A percentile compares a stretch with the other conserved stretches of the same genome.
These are phyloP conservation scores for Passerculus sandwichensis DNA, from an alignment of 2,797 vertebrate species.

Conservation along the genomic window DNA sequence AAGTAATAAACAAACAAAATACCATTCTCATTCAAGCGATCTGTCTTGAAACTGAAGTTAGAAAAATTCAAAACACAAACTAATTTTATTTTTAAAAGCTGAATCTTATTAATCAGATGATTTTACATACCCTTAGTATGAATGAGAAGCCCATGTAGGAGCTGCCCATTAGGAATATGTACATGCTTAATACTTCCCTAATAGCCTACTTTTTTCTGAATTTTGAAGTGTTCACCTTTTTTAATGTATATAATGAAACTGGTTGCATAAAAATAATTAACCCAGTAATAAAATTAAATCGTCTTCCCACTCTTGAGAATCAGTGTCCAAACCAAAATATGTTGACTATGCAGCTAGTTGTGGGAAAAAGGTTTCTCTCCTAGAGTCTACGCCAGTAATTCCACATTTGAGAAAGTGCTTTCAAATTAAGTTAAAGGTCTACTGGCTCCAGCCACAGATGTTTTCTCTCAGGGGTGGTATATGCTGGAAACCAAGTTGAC, in stretches of 20 bases:
- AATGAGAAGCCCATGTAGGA: not conserved
- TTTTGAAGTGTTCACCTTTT: not conserved
- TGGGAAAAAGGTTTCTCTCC: slow-evolving; percentile 29
- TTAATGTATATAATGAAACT: not conserved
- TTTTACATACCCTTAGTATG: not conserved
- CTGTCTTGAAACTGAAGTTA: not conserved
- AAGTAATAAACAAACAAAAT: not conserved
- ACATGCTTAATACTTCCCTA: not conserved
- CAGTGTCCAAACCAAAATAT: slow-evolving; percentile 34
- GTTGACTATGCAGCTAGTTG: not conserved
- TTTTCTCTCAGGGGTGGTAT: slow-evolving; percentile 15
- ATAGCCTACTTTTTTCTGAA: not conserved
- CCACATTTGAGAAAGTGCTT: slow-evolving; percentile 21
- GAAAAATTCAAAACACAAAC: not conserved
- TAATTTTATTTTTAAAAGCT: not conserved
- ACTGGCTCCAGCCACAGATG: slow-evolving; percentile 5
- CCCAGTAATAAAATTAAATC: not conserved
- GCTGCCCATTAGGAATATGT: not conserved
- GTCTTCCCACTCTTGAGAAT: not conserved
- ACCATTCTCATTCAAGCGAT: not conserved
- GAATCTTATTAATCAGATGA: not conserved
- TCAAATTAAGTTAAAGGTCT: slow-evolving; percentile 34
- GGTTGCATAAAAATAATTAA: not conserved
- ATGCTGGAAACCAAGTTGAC: not conserved
- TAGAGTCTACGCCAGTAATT: not conserved